A percentile compares a stretch with the other conserved stretches of the same genome.
Evolutionary conservation across 2,113 vertebrate species (phyloP).

Genomic region (Actinemys pallida): DNA sequence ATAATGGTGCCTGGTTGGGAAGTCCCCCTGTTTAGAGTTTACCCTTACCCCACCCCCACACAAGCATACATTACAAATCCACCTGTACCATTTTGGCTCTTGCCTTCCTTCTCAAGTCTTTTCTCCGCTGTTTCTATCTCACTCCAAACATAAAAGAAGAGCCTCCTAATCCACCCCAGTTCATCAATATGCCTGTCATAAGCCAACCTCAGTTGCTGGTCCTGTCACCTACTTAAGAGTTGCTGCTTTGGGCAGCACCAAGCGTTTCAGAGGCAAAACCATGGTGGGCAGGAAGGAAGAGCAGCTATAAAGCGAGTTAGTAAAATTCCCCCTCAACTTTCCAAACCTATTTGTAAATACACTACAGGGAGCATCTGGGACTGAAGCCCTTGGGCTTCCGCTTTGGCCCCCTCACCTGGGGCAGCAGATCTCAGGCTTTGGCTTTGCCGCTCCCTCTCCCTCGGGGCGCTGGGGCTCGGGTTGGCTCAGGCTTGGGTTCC

Average conservation of each 20-base stretch:
- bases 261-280: background rate
- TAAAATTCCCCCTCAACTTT: background rate
- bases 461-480: too few relatives aligned
- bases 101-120: background rate
- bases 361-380: background rate
- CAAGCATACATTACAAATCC: background rate
- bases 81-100: background rate
- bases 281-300: background rate
- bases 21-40: background rate
- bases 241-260: background rate
- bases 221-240: background rate
- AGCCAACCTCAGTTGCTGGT: background rate
- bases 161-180: too few relatives aligned
- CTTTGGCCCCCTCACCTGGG: too few relatives aligned
- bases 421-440: too few relatives aligned
- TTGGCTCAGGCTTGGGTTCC: too few relatives aligned
- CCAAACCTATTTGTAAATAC: background rate
- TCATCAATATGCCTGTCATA: background rate
- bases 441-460: too few relatives aligned
- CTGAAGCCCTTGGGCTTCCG: background rate
- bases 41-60: background rate
- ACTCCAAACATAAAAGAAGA: background rate
- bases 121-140: background rate
- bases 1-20: background rate
- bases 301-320: background rate